phyloP scores from a whole-genome alignment of 2,888 invertebrate species.

The Linnaemya vulpina region DNA sequence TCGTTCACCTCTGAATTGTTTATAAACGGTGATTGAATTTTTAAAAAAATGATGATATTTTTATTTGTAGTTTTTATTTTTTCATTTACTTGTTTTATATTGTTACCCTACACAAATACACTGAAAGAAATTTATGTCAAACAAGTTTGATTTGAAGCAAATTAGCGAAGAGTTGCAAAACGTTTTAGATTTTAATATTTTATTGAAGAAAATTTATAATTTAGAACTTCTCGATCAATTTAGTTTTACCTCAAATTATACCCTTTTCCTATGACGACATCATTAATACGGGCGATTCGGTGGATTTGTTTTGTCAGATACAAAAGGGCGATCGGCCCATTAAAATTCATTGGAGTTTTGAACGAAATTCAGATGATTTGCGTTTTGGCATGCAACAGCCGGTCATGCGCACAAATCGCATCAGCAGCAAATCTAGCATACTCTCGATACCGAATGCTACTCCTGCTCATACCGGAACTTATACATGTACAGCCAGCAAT shows the following conservation, averaged over 20 bases:
- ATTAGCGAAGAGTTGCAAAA: not conserved
- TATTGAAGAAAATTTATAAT: not conserved
- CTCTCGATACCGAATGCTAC: conserved; percentile 85
- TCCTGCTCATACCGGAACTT: conserved; percentile 86
- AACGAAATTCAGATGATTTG: conserved; percentile 77
- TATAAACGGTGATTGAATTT: conserved; percentile 85
- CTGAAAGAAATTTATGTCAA: not conserved
- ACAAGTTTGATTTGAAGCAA: not conserved
- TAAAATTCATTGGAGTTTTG: conserved; percentile 86
- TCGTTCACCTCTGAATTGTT: conserved; percentile 86
- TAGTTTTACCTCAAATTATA: conserved; percentile 90
- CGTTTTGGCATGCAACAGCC: conserved; percentile 76
- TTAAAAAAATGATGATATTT: not conserved
- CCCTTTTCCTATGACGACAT: conserved; percentile 90
- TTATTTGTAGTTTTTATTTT: not conserved
- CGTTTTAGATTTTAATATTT: not conserved
- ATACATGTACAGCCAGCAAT: conserved; percentile 85
- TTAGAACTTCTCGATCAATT: conserved; percentile 51
- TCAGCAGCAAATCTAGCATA: conserved; percentile 86
- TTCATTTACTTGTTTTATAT: conserved; percentile 5
- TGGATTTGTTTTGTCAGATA: conserved; percentile 88
- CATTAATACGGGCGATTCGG: conserved; percentile 88
- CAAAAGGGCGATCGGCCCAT: conserved; percentile 88
- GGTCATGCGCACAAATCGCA: conserved; percentile 85
- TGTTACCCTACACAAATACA: conserved; percentile 17